These are phyloP conservation scores for Notodonta ziczac DNA, from an alignment of 2,888 invertebrate species.

Conservation along the genomic window DNA sequence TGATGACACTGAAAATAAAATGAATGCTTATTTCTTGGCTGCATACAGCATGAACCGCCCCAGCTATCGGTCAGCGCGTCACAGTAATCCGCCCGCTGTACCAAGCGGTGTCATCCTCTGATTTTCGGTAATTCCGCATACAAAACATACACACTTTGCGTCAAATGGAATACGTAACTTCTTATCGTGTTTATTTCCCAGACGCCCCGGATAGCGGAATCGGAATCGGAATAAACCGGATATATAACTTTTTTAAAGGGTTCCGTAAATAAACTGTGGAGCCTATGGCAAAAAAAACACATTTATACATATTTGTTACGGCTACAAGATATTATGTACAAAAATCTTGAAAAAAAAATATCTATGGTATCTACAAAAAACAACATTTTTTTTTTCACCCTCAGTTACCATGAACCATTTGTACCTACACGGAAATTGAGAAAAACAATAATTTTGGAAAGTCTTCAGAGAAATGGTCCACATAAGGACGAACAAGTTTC, in stretches of 20 bases:
- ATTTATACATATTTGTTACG: too few species aligned
- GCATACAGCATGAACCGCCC: constrained; percentile 25
- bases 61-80: constrained; percentile 25
- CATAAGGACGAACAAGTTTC: too few species aligned
- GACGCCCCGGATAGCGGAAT: background rate
- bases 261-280: background rate
- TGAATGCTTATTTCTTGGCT: constrained; percentile 18
- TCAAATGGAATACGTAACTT: background rate
- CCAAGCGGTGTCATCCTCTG: constrained; percentile 61
- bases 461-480: too few species aligned
- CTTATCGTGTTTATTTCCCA: background rate
- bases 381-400: too few species aligned
- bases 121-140: constrained; percentile 41
- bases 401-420: too few species aligned
- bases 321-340: too few species aligned
- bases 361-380: too few species aligned
- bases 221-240: too few species aligned
- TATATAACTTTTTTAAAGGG: background rate
- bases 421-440: too few species aligned
- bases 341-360: too few species aligned
- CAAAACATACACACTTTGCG: background rate
- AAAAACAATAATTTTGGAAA: too few species aligned
- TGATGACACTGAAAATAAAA: background rate
- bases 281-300: too few species aligned
- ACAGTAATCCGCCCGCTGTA: constrained; percentile 46